Evolutionary conservation across 2,797 vertebrate genomes (phyloP), one percentile per base, ranked within the genome.

Genomic region (Balearica regulorum): DNA sequence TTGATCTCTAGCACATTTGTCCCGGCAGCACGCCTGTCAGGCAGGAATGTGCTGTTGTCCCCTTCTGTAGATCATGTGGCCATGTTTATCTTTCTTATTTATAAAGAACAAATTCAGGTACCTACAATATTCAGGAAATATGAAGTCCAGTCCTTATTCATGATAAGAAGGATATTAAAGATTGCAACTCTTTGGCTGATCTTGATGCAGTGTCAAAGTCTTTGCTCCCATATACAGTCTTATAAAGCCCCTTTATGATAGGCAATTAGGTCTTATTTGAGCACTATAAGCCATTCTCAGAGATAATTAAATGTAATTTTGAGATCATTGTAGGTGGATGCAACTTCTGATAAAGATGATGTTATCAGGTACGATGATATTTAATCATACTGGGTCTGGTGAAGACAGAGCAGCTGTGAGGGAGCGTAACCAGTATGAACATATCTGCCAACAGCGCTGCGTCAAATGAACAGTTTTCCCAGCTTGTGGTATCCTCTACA

Each of bases 401-500:
- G 86, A 89, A 89, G 75, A 77, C 55, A 73, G 87, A 88, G 55
- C 85, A 93, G 68, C 88, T 90, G 55, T 83, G 39, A 84, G 66
- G 66, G 77, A 83, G 61, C 61, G n/a, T 57, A 80, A 93, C 84
- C 35, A 37, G n/a, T 54, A 28, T 31, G 71, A 90, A 29, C 8
- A 0, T 18, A 49, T 80, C 81, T 95, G 94, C 96, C 91, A 95
- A 70, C 60, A 91, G 61, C 37, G 7, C 48, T 83, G 55, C 2
- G 1, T 96, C 96, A 95, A 76, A 94, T n/a, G 28, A 84, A 35
- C 35, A 35, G 22, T 68, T 44, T 95, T 81, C 71, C 44, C 68
- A 96, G 86, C 60, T 94, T 95, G 83, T 68, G 77, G 83, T 79
- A 71, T 89, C 48, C 60, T 96, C 78, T 84, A 16, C 62, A 94